Percentiles rank a stretch among this genome's conserved stretches.
phyloP scores from a whole-genome alignment of 2,888 invertebrate species.

The Sphaerophoria rueppellii region DNA sequence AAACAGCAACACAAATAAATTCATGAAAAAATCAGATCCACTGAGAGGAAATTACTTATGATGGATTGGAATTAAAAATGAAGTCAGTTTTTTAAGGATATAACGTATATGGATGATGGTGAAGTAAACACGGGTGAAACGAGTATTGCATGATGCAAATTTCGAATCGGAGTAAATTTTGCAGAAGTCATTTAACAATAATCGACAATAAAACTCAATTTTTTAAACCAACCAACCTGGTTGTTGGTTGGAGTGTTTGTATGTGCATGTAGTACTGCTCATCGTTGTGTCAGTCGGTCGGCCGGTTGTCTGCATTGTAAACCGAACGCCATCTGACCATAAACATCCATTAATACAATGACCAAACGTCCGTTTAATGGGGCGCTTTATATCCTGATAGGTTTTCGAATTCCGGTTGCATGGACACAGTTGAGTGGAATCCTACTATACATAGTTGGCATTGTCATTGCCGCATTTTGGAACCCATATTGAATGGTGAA shows the following conservation, averaged over 20 bases:
- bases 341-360: slow-evolving; percentile 75
- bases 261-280: slow-evolving; percentile 19
- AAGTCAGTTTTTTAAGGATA: slow-evolving; percentile 34
- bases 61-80: slow-evolving; percentile 73
- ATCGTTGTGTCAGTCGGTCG: too few species aligned
- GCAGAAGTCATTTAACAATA: slow-evolving; percentile 76
- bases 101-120: neutral
- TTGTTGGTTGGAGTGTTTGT: slow-evolving; percentile 1
- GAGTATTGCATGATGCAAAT: slow-evolving; percentile 46
- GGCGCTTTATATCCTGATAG: slow-evolving; percentile 73
- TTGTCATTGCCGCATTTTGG: slow-evolving; percentile 34
- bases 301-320: slow-evolving; percentile 43
- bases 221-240: slow-evolving; percentile 41
- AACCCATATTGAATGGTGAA: slow-evolving; percentile 43
- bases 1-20: neutral
- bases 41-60: slow-evolving; percentile 72
- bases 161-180: slow-evolving; percentile 74
- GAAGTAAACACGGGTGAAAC: neutral
- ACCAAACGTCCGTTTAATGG: slow-evolving; percentile 76
- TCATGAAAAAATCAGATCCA: slow-evolving; percentile 40
- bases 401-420: slow-evolving; percentile 71
- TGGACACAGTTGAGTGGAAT: slow-evolving; percentile 66
- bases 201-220: slow-evolving; percentile 71
- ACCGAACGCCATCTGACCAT: slow-evolving; percentile 65
- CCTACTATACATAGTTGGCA: slow-evolving; percentile 4